These are phyloP conservation scores for Rachycentron canadum DNA, from an alignment of 2,797 vertebrate genomes.

Conservation along the genomic window DNA sequence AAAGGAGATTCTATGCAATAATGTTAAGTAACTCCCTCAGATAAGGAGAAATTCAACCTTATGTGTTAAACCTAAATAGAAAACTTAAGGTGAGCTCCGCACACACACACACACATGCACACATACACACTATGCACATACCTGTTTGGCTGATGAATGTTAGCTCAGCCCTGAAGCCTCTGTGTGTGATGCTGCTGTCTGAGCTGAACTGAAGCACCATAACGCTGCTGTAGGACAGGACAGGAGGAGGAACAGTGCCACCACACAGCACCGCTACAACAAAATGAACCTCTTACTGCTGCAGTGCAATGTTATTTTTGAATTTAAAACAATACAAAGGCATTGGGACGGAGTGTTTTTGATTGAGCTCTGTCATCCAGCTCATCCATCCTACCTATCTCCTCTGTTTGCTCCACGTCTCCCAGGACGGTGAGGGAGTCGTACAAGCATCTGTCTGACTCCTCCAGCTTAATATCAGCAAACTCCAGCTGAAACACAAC, in stretches of 20 bases:
- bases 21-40: too few species aligned
- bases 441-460: slow-evolving; percentile 84
- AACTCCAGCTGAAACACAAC: slow-evolving; percentile 85
- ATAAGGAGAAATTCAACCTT: too few species aligned
- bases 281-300: not conserved
- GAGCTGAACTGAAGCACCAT: slow-evolving; percentile 87
- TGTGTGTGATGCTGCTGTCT: slow-evolving; percentile 80
- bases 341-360: not conserved
- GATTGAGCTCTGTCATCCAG: not conserved
- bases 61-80: too few species aligned
- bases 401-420: slow-evolving; percentile 80
- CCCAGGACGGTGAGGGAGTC: slow-evolving; percentile 84
- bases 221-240: slow-evolving; percentile 82
- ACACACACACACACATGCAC: too few species aligned
- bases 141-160: slow-evolving; percentile 85
- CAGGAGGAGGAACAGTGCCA: slow-evolving; percentile 73
- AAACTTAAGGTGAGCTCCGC: too few species aligned
- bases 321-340: not conserved
- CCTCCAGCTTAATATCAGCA: slow-evolving; percentile 87
- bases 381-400: slow-evolving; percentile 81
- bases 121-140: too few species aligned
- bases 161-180: slow-evolving; percentile 84
- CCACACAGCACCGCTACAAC: slow-evolving; percentile 85
- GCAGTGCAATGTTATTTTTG: not conserved
- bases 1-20: too few species aligned